Conservation (phyloP, 1,140 invertebrate genomes). For the Formica exsecta region DNA sequence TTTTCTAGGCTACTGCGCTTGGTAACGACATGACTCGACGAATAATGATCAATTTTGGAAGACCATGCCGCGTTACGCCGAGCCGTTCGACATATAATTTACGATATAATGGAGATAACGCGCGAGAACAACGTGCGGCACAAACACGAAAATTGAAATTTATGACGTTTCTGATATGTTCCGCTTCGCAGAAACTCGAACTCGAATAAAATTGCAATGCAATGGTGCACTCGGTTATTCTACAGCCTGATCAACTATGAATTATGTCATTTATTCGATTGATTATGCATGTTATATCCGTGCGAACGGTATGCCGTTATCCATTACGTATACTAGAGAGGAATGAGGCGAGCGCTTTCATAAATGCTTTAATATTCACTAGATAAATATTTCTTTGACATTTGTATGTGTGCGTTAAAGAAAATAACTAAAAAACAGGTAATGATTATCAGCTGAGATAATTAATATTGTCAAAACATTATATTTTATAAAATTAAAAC, state of each 20-base stretch:
- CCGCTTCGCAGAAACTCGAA: slow-evolving; percentile 24
- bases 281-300: slow-evolving; percentile 35
- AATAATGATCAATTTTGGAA: slow-evolving; percentile 56
- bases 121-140: neutral
- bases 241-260: slow-evolving; percentile 41
- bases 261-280: slow-evolving; percentile 60
- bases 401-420: neutral
- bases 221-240: slow-evolving; percentile 30
- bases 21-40: slow-evolving; percentile 21
- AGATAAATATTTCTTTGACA: neutral
- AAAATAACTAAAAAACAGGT: neutral
- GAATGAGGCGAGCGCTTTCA: neutral
- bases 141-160: slow-evolving; percentile 55
- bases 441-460: neutral
- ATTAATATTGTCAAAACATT: neutral
- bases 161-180: slow-evolving; percentile 58
- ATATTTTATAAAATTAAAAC: neutral
- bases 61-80: neutral
- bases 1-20: slow-evolving; percentile 12
- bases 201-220: slow-evolving; percentile 44
- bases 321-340: neutral
- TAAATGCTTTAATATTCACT: slow-evolving; percentile 18
- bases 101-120: slow-evolving; percentile 51
- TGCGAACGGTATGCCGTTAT: slow-evolving; percentile 9
- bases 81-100: slow-evolving; percentile 50